Evolutionary conservation across 2,888 invertebrate genomes (phyloP).

Genomic region (Drosophila niveifrons): DNA sequence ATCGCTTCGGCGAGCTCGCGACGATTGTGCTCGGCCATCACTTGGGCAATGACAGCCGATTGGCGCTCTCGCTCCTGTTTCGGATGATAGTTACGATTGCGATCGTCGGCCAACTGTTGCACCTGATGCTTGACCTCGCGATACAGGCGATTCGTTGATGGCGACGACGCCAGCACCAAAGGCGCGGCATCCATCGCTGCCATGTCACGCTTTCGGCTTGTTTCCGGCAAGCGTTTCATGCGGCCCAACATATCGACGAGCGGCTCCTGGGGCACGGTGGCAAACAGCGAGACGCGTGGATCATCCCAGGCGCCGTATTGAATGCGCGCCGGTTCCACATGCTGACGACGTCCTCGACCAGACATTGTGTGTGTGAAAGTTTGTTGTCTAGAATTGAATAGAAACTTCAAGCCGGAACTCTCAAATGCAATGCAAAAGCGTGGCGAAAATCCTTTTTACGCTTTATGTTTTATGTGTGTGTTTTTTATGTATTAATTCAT

Average conservation of each 20-base stretch:
- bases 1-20: conserved; percentile 45
- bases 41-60: conserved; percentile 33
- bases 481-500: conserved; percentile 3
- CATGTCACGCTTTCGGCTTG: conserved; percentile 7
- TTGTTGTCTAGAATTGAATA: neutral
- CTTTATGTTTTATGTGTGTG: conserved; percentile 1
- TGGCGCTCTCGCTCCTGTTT: conserved; percentile 36
- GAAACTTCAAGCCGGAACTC: neutral
- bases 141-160: conserved; percentile 27
- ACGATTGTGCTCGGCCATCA: conserved; percentile 42
- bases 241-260: conserved; percentile 15
- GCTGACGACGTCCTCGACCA: conserved; percentile 36
- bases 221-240: conserved; percentile 8
- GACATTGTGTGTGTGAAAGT: conserved; percentile 14
- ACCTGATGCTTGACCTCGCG: conserved; percentile 59
- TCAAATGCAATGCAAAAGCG: neutral
- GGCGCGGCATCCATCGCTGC: conserved; percentile 55
- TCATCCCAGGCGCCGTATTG: conserved; percentile 67
- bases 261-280: conserved; percentile 49
- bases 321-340: conserved; percentile 37
- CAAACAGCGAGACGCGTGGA: conserved; percentile 58
- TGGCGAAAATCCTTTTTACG: neutral
- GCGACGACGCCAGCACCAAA: conserved; percentile 19
- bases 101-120: conserved; percentile 64
- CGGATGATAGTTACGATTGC: conserved; percentile 42